phyloP scores from a whole-genome alignment of 2,888 invertebrate species.

The Stenurella melanura region DNA sequence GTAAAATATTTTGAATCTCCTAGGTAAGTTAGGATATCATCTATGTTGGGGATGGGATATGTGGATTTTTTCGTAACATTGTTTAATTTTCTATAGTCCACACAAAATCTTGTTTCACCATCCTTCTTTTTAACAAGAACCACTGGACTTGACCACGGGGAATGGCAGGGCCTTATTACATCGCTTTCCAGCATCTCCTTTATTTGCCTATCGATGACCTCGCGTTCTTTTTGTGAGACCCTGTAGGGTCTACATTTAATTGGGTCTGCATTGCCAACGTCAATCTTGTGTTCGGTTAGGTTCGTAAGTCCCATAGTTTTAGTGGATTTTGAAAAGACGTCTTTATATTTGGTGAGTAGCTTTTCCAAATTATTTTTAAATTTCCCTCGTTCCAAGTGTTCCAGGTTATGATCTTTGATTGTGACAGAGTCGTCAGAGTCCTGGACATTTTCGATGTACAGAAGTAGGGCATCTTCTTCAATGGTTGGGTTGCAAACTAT shows the following conservation, averaged over 20 bases:
- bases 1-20: too few species aligned
- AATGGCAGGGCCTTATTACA: too few species aligned
- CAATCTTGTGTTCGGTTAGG: not conserved
- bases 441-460: not conserved
- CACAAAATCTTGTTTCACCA: too few species aligned
- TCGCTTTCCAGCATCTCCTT: conserved; percentile 26
- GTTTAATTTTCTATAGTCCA: too few species aligned
- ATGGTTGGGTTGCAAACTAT: too few species aligned
- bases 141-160: too few species aligned
- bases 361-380: not conserved
- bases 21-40: too few species aligned
- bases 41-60: too few species aligned
- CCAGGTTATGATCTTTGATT: not conserved
- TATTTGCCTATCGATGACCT: conserved; percentile 32
- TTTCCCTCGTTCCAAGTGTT: not conserved
- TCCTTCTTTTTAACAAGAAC: too few species aligned
- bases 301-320: not conserved
- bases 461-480: not conserved
- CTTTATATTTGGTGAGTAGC: not conserved
- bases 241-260: conserved; percentile 52
- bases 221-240: conserved; percentile 47
- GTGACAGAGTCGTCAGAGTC: not conserved
- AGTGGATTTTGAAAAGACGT: conserved; percentile 5
- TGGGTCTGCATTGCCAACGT: not conserved
- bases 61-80: too few species aligned